These are phyloP conservation scores for Teleiodes luculella DNA, from an alignment of 2,888 invertebrate genomes.

Conservation along the genomic window DNA sequence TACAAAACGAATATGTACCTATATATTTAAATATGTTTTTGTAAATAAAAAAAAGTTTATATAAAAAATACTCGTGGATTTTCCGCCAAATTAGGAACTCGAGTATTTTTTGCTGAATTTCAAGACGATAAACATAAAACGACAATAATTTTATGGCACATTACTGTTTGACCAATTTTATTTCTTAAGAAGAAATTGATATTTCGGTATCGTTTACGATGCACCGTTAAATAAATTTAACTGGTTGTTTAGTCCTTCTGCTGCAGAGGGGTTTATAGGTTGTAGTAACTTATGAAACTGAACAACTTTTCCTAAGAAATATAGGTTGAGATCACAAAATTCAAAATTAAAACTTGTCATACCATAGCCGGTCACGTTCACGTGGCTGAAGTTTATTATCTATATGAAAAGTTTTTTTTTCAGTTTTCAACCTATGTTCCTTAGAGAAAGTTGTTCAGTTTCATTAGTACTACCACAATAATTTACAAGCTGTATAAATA, in stretches of 20 bases:
- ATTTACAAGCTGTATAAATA: too few species aligned
- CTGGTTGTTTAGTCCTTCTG: too few species aligned
- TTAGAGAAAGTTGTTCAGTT: too few species aligned
- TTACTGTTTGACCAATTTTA: neutral
- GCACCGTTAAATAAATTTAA: neutral
- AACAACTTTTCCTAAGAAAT: too few species aligned
- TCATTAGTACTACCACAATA: too few species aligned
- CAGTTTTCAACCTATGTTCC: too few species aligned
- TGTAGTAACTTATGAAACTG: too few species aligned
- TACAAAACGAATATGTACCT: slow-evolving; percentile 31
- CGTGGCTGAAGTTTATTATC: neutral
- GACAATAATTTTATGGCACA: slow-evolving; percentile 54
- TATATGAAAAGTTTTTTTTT: too few species aligned
- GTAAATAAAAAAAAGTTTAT: neutral
- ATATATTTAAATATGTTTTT: neutral
- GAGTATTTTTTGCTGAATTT: slow-evolving; percentile 33
- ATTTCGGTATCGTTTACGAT: neutral
- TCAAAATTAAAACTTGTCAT: too few species aligned
- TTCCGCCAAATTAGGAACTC: slow-evolving; percentile 38
- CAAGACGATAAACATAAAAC: slow-evolving; percentile 20
- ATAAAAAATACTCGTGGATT: neutral
- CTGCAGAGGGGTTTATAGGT: too few species aligned
- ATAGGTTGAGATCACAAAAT: too few species aligned
- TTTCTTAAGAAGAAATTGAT: neutral
- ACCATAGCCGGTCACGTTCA: too few species aligned